Evolutionary conservation across 2,113 vertebrate genomes (phyloP).

Genomic region (Notiomystis cincta): DNA sequence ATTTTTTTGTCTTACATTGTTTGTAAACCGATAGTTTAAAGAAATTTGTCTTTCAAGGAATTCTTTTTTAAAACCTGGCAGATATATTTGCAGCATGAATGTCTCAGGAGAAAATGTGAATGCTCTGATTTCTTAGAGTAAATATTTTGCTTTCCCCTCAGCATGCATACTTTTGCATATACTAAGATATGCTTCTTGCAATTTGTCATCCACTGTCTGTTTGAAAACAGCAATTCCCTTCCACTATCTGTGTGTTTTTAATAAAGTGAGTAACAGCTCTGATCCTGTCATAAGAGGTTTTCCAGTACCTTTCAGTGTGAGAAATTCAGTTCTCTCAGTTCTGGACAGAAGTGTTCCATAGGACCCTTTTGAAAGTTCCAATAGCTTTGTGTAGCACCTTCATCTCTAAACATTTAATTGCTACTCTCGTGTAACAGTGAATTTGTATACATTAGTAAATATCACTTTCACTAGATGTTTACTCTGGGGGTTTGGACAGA

Average conservation of each 20-base stretch:
- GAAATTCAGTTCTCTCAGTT: constrained; percentile 55
- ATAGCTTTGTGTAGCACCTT: constrained; percentile 63
- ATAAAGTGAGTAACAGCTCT: constrained; percentile 70
- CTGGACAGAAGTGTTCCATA: constrained; percentile 37
- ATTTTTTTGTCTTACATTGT: background rate
- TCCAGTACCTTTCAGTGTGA: constrained; percentile 61
- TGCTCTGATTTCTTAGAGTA: constrained; percentile 54
- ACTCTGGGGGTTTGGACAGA: constrained; percentile 74
- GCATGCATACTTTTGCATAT: constrained; percentile 78
- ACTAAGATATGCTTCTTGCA: constrained; percentile 70
- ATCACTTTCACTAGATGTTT: constrained; percentile 77
- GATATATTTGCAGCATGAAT: constrained; percentile 46
- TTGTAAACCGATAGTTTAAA: constrained; percentile 39
- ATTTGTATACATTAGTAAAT: constrained; percentile 79
- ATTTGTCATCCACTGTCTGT: constrained; percentile 63
- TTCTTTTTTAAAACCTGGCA: constrained; percentile 61
- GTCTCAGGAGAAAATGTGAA: constrained; percentile 43
- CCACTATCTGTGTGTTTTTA: constrained; percentile 52
- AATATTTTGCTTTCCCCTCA: constrained; percentile 52
- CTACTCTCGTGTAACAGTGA: constrained; percentile 72
- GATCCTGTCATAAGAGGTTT: constrained; percentile 70
- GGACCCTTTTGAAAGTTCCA: constrained; percentile 60
- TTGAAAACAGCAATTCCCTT: constrained; percentile 61
- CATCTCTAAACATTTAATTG: constrained; percentile 73
- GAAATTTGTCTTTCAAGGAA: background rate